A percentile compares a stretch with the other conserved stretches of the same genome.
These are phyloP conservation scores for Catonia carolina DNA, from an alignment of 2,888 invertebrate species.

Conservation along the genomic window DNA sequence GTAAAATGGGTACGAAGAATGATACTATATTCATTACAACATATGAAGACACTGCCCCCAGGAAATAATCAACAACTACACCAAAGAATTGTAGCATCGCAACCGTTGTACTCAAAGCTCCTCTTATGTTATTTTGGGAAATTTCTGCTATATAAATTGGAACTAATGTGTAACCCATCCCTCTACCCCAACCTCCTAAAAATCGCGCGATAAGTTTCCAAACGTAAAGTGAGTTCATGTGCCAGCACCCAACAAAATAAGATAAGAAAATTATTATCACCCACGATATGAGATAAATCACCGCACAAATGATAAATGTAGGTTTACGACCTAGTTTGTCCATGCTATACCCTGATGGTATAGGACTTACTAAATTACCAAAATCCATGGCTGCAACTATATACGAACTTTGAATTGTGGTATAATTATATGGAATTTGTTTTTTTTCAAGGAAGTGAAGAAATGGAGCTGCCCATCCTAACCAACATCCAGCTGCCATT, in stretches of 20 bases:
- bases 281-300: conserved; percentile 42
- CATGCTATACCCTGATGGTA: conserved; percentile 33
- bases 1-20: conserved; percentile 46
- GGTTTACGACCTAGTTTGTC: conserved; percentile 32
- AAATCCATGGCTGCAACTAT: conserved; percentile 36
- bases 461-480: conserved; percentile 33
- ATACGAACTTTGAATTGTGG: conserved; percentile 28
- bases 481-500: conserved; percentile 32
- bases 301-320: conserved; percentile 37
- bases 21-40: conserved; percentile 27
- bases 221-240: conserved; percentile 36
- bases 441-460: conserved; percentile 26
- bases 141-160: conserved; percentile 36
- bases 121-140: conserved; percentile 32
- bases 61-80: conserved; percentile 30
- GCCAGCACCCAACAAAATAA: too few species aligned
- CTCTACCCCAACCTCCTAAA: conserved; percentile 34
- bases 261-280: conserved; percentile 38
- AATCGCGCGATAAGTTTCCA: conserved; percentile 30
- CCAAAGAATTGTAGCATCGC: conserved; percentile 33
- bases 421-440: conserved; percentile 23
- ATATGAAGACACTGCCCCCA: conserved; percentile 30
- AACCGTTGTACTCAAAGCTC: conserved; percentile 34
- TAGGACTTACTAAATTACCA: conserved; percentile 35
- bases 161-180: conserved; percentile 34